phyloP scores from a whole-genome alignment of 1,140 invertebrate species.

The Elymnias hypermnestra region DNA sequence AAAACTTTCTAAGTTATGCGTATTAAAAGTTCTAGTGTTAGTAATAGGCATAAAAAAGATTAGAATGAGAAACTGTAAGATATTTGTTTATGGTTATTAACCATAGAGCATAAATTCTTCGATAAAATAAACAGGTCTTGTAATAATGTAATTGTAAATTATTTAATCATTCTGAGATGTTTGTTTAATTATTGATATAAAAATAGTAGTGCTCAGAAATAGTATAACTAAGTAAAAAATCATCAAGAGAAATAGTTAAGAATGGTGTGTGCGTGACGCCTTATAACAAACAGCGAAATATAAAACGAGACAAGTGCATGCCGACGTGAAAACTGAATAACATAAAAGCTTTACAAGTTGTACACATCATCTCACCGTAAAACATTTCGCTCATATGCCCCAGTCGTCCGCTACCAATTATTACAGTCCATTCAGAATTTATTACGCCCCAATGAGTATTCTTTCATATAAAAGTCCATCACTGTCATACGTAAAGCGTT shows the following conservation, averaged over 20 bases:
- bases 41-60: too few relatives aligned
- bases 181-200: background rate
- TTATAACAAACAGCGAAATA: conserved; percentile 13
- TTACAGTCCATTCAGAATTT: conserved; percentile 55
- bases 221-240: conserved; percentile 5
- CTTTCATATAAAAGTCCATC: conserved; percentile 59
- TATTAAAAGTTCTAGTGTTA: too few relatives aligned
- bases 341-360: conserved; percentile 53
- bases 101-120: too few relatives aligned
- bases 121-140: too few relatives aligned
- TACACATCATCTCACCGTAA: conserved; percentile 70
- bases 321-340: conserved; percentile 52
- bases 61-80: too few relatives aligned
- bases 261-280: conserved; percentile 46
- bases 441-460: conserved; percentile 31
- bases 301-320: conserved; percentile 45
- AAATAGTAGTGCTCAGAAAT: background rate
- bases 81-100: too few relatives aligned
- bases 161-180: background rate
- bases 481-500: conserved; percentile 57
- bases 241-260: conserved; percentile 2
- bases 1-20: too few relatives aligned
- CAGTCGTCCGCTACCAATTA: conserved; percentile 41
- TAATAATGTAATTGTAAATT: background rate
- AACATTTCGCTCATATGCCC: conserved; percentile 63